Evolutionary conservation across 2,113 vertebrate species (phyloP), one percentile per base, ranked within the genome.

Genomic region (Podarcis cretensis): DNA sequence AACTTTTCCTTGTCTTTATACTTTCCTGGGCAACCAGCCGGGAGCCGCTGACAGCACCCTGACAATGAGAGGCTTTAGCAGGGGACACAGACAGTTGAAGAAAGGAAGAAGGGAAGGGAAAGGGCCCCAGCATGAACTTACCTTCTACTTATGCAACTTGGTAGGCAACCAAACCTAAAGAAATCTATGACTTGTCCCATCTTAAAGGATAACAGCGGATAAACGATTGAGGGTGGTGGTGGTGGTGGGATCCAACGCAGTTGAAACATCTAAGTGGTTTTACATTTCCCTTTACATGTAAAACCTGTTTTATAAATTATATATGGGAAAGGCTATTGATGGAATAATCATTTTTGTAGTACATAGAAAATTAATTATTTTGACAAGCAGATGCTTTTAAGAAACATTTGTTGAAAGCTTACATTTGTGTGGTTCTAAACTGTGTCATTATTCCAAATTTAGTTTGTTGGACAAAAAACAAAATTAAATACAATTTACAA

Each of bases 291-390:
- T 93, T 93, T 92, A 93, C 92, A 94, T 96, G 92, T 93, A 95
- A 96, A 96, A 97, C 94, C 96, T 96, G 94, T 95, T 95, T 97
- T 96, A 97, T 96, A 97, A 97, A 96, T 97, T 96, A 96, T 95
- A 97, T 96, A 96, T 96, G 94, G 95, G 94, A 83, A 97, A 97
- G 95, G 94, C 95, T 96, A 94, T 95, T 96, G 95, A 96, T 96
- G 96, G 96, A 97, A 97, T 97, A 96, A 96, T 94, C 94, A 66
- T 78, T 78, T 30, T n/a, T 37, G 96, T 95, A 91, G 96, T 96
- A 95, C 96, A 97, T 95, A 96, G 95, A 97, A 96, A 97, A 97
- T 97, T 97, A 97, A 96, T 97, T 97, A 93, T 96, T 97, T 96
- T 97, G 96, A 97, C 95, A 96, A 96, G 95, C 95, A 96, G 94